Conservation (phyloP, 2,888 invertebrate genomes). For the Pandemis cinnamomeana region DNA sequence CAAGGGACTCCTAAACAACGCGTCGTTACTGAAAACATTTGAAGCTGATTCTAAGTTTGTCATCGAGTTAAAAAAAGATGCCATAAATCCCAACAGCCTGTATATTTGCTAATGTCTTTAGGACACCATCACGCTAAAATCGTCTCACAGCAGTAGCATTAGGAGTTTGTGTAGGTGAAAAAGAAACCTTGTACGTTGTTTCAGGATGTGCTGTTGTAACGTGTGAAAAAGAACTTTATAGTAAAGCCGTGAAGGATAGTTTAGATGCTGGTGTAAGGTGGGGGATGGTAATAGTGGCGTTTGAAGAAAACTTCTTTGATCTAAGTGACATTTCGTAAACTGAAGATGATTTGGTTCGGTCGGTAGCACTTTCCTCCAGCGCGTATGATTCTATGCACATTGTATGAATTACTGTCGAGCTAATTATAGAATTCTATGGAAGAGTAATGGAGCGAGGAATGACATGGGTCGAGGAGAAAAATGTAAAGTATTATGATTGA, state of each 20-base stretch:
- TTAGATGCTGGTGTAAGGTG: constrained; percentile 54
- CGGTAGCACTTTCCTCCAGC: constrained; percentile 63
- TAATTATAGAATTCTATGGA: constrained; percentile 71
- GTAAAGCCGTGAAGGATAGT: constrained; percentile 46
- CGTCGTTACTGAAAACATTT: constrained; percentile 63
- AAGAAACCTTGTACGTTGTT: constrained; percentile 1
- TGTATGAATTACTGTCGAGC: constrained; percentile 60
- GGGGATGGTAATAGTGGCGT: constrained; percentile 64
- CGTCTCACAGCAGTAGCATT: neutral
- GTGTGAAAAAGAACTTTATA: constrained; percentile 49
- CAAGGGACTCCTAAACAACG: constrained; percentile 64
- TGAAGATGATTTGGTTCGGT: constrained; percentile 72
- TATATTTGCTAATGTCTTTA: constrained; percentile 13
- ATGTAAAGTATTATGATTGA: constrained; percentile 44
- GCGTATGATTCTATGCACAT: constrained; percentile 61
- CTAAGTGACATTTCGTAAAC: constrained; percentile 78
- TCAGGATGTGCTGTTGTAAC: neutral
- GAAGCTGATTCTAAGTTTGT: constrained; percentile 68
- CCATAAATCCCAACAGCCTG: constrained; percentile 48
- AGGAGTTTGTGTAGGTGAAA: constrained; percentile 3
- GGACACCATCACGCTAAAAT: neutral
- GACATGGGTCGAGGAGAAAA: constrained; percentile 57
- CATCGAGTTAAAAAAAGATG: constrained; percentile 71
- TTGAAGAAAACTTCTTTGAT: constrained; percentile 79
- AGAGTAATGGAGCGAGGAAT: constrained; percentile 69